Percentiles rank a stretch among this genome's conserved stretches.
These are phyloP conservation scores for Champsocephalus esox DNA, from an alignment of 2,797 vertebrate genomes.

Conservation along the genomic window DNA sequence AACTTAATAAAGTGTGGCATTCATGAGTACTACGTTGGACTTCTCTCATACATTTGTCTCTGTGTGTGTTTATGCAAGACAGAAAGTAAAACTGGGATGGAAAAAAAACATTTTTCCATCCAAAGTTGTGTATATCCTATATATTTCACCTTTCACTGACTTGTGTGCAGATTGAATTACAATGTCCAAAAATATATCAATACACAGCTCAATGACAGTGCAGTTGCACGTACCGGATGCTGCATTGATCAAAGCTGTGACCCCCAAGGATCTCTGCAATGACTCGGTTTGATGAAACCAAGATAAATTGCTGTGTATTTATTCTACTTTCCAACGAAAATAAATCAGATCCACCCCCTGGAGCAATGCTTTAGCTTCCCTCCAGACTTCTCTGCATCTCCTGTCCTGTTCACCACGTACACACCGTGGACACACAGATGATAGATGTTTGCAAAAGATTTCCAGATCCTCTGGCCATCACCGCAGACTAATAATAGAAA, in stretches of 20 bases:
- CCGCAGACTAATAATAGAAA: conserved; percentile 48
- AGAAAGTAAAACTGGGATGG: conserved; percentile 13
- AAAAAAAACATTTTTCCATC: not conserved
- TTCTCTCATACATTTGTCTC: no score
- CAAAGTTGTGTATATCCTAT: not conserved
- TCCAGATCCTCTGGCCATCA: conserved; percentile 34
- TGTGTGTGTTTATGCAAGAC: not conserved
- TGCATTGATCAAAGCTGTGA: not conserved
- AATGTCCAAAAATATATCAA: not conserved
- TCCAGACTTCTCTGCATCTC: conserved; percentile 16
- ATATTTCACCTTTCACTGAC: conserved; percentile 4
- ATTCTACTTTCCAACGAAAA: not conserved
- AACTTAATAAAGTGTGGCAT: no score
- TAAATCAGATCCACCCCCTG: not conserved
- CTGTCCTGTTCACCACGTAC: conserved; percentile 13
- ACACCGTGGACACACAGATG: conserved; percentile 5
- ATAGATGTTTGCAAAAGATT: conserved; percentile 26
- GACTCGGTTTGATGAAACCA: conserved; percentile 1
- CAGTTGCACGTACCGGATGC: not conserved
- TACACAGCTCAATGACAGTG: not conserved
- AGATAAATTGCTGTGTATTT: conserved; percentile 18
- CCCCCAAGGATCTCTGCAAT: not conserved
- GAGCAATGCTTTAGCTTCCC: not conserved
- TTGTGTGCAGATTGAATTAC: not conserved
- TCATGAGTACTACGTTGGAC: no score